Evolutionary conservation across 1,140 invertebrate species (phyloP).

Genomic region (Drosophila mayri): DNA sequence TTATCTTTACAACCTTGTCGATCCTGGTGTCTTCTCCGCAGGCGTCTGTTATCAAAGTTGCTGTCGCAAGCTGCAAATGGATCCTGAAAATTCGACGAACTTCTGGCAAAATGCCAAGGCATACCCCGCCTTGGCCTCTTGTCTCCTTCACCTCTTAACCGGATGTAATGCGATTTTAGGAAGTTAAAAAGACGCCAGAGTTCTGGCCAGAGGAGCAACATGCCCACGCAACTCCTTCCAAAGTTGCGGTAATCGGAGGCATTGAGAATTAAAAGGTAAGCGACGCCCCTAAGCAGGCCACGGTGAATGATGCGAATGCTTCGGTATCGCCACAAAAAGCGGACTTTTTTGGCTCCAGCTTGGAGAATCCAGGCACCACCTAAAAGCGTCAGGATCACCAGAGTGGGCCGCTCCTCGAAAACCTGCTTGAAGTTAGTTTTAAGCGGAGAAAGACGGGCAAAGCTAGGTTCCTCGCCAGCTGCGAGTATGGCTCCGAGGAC

Average conservation of each 20-base stretch:
- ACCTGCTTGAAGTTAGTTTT: slow-evolving; percentile 7
- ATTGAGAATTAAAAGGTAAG: slow-evolving; percentile 1
- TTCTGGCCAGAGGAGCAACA: slow-evolving; percentile 6
- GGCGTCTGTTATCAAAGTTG: too few species aligned
- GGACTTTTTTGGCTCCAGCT: too few species aligned
- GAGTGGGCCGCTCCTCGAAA: slow-evolving; percentile 1
- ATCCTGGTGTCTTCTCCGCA: too few species aligned
- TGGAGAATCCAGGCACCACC: neutral
- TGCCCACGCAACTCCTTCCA: neutral
- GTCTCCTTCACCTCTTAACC: neutral
- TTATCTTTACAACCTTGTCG: too few species aligned
- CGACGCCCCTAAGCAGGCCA: neutral
- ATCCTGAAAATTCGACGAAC: neutral
- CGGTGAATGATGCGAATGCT: neutral
- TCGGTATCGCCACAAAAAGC: neutral
- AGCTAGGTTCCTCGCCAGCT: neutral
- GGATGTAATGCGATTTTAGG: neutral
- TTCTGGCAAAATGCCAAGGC: neutral
- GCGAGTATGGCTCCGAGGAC: neutral
- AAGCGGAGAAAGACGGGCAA: neutral
- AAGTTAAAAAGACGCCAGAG: neutral
- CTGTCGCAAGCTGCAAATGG: neutral
- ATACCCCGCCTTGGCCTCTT: neutral
- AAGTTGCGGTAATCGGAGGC: slow-evolving; percentile 9
- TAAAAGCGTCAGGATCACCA: neutral